Base-by-base conservation (phyloP, 2,888 invertebrate species). In the Mystacides longicornis region DNA sequence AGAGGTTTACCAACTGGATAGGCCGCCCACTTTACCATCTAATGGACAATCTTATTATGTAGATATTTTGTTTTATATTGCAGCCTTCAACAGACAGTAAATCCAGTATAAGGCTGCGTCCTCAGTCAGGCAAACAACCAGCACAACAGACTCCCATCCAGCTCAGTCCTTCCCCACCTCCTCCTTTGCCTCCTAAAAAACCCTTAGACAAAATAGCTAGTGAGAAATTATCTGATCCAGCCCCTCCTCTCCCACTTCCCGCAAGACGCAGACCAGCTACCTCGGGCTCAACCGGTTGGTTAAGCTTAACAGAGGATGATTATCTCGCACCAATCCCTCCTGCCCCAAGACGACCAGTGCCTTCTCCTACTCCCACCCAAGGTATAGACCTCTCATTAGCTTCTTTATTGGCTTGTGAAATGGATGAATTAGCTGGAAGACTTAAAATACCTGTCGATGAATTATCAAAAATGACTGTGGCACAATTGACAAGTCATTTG, bases 381-480 rank as follows among this genome's bases (percentile, higher is more conserved):
- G 76, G 80, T 3, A 77, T 87, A 64, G 89, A 91, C 68, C 89
- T 91, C 62, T 91, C 91, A 1, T 76, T 92, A 57, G 86, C 84
- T 64, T 90, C 93, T 68, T 78, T 93, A 56, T 85, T 92, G 23
- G 86, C 89, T 2, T 82, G 89, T 66, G 87, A 87, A 63, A 81
- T 93, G 66, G 86, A 87, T 63, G 91, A 93, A 60, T 72, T 93
- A 55, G 89, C 93, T 0, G 67, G 74, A 18, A 86, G 87, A 74
- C 77, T 82, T 56, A 85, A 86, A 63, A 89, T 93, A 65, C 89
- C 90, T 0, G 80, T 87, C 0, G 80, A 82, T 49, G 86, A 89
- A 56, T 71, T 93, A 48, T 89, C 89, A 51, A 88, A 86, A 55
- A 87, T 93, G 86, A 93, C 93, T 0, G 74, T 93, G 57, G 89